Base-by-base conservation (phyloP, 1,140 invertebrate species). In the Drosophila nannoptera region DNA sequence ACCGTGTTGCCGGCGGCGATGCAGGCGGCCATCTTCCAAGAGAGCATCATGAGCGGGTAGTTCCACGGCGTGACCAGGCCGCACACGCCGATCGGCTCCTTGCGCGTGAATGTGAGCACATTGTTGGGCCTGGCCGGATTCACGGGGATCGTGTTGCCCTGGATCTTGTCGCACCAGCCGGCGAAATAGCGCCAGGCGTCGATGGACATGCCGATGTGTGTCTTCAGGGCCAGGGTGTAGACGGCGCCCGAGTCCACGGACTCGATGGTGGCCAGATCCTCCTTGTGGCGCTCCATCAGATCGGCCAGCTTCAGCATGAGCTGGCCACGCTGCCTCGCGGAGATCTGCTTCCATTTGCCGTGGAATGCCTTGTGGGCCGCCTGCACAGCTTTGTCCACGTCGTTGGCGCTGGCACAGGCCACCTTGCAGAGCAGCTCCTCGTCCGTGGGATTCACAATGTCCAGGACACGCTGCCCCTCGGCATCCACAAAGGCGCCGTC, bases 51-150 rank as follows among this genome's bases (percentile, higher is more conserved):
- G 7, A 99, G 88, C 0, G 98, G 97, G 88, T 99, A 99, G 88
- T 99, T 99, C 98, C 98, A 99, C 0, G 98, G 98, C 4, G 98
- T 99, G 16, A 99, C 95, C 42, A 99, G 92, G 0, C 95, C 98
- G 90, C 96, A 98, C 8, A 99, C 97, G 0, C 94, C 94, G 63
- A 98, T 95, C 0, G 97, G 96, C 89, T 98, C 97, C 73, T 94
- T 94, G 81, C 94, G 94, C 0, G 97, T 99, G 56, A 97, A 94
- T 0, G 95, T 94, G 0, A 99, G 90, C 0, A 88, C 84, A 67
- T 93, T 93, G 87, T 97, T 98, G 0, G 97, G 97, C 59, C 97
- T 90, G 0, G 97, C 97, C 48, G 95, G 95, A 67, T 91, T 95
- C 78, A 95, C 96, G 46, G 97, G 97, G 64, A 99, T 96, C 0